Percentiles rank a stretch among this genome's conserved stretches.
Conservation (phyloP, 2,888 invertebrate species). For the Heterodera filipjevi region DNA sequence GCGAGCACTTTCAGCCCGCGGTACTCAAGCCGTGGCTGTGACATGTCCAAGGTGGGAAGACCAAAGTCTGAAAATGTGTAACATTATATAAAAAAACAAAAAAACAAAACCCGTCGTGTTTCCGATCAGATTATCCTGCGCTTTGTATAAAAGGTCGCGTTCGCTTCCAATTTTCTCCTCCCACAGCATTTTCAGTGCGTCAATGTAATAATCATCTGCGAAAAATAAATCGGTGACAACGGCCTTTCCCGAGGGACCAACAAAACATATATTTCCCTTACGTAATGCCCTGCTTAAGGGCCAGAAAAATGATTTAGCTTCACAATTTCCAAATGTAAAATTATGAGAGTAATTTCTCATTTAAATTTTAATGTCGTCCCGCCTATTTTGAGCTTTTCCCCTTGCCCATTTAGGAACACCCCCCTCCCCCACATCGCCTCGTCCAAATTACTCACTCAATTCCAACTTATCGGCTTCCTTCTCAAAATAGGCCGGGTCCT, state of each 20-base stretch:
- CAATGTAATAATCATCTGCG: conserved; percentile 62
- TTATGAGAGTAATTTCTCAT: too few species aligned
- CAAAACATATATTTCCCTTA: conserved; percentile 10
- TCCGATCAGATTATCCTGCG: conserved; percentile 51
- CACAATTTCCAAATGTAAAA: too few species aligned
- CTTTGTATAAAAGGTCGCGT: conserved; percentile 59
- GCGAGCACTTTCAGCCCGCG: conserved; percentile 53
- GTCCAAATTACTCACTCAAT: conserved; percentile 44
- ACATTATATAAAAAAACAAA: background rate
- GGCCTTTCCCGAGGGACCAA: too few species aligned
- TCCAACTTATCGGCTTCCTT: conserved; percentile 56
- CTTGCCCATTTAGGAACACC: too few species aligned
- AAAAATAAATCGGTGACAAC: background rate
- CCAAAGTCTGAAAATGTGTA: conserved; percentile 50
- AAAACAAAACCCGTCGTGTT: conserved; percentile 18
- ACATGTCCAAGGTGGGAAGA: conserved; percentile 54
- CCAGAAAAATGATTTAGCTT: too few species aligned
- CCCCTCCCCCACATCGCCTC: background rate
- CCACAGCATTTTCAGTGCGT: conserved; percentile 55
- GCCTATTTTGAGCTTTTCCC: too few species aligned
- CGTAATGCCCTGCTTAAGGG: too few species aligned
- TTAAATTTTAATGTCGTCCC: too few species aligned
- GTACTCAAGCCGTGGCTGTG: conserved; percentile 50
- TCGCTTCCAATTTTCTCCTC: conserved; percentile 61
- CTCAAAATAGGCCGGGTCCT: conserved; percentile 62